These are phyloP conservation scores for Opisthocomus hoazin DNA, from an alignment of 2,113 vertebrate genomes.

Conservation along the genomic window DNA sequence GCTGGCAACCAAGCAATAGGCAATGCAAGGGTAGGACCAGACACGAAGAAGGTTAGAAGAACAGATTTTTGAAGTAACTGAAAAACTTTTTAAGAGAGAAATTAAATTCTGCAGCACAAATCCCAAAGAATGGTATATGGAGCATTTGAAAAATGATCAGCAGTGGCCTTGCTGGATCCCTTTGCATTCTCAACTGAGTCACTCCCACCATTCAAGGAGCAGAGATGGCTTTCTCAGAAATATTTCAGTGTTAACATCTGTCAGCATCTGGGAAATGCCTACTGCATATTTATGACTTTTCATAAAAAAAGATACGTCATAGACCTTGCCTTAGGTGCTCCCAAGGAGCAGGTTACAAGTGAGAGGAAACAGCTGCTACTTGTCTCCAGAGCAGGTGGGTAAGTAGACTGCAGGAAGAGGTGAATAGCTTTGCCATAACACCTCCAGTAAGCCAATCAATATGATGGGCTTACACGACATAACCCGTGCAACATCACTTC, in stretches of 20 bases:
- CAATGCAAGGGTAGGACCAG: neutral
- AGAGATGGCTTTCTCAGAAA: neutral
- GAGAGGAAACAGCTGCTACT: neutral
- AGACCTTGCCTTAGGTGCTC: neutral
- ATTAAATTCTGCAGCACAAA: neutral
- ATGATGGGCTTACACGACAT: neutral
- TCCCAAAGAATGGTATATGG: rapidly evolving
- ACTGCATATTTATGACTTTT: neutral
- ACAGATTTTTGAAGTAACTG: neutral
- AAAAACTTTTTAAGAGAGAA: neutral
- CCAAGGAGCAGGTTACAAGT: neutral
- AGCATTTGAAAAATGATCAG: neutral
- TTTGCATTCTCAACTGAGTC: neutral
- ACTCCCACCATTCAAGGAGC: neutral
- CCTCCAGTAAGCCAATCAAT: neutral
- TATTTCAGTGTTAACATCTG: neutral
- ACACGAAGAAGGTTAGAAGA: neutral
- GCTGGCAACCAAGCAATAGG: neutral
- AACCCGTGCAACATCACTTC: neutral
- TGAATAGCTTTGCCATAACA: neutral
- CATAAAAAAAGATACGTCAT: neutral
- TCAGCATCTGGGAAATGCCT: neutral
- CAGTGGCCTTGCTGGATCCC: neutral
- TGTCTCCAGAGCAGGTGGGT: neutral
- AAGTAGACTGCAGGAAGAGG: neutral